Percentiles rank a stretch among this genome's conserved stretches.
Evolutionary conservation across 2,797 vertebrate genomes (phyloP).

Genomic region (Macrochelys suwanniensis): DNA sequence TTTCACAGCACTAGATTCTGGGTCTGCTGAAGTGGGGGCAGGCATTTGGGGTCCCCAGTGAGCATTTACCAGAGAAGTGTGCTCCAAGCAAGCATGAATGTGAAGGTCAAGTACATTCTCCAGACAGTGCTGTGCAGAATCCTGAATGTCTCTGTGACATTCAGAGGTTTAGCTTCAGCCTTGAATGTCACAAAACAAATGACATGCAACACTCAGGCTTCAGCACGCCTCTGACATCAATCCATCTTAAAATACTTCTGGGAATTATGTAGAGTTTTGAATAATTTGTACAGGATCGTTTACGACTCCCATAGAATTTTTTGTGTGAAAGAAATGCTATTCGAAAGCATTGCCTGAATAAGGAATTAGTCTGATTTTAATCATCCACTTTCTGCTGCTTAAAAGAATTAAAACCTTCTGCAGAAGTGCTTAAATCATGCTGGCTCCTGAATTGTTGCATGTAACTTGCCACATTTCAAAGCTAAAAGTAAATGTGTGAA

Average conservation of each 20-base stretch:
- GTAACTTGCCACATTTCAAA: conserved; percentile 18
- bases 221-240: conserved; percentile 32
- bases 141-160: conserved; percentile 65
- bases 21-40: conserved; percentile 38
- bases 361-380: conserved; percentile 64
- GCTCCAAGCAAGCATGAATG: conserved; percentile 55
- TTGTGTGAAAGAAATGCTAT: conserved; percentile 57
- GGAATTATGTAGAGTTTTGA: conserved; percentile 39
- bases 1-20: conserved; percentile 4
- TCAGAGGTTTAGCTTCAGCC: conserved; percentile 43
- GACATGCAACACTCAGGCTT: conserved; percentile 34
- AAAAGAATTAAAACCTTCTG: conserved; percentile 16
- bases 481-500: conserved; percentile 37
- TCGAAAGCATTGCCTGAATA: conserved; percentile 46
- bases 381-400: neutral
- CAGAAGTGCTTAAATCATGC: conserved; percentile 23
- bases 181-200: conserved; percentile 52
- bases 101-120: conserved; percentile 70
- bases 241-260: conserved; percentile 49
- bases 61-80: conserved; percentile 47
- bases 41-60: conserved; percentile 32
- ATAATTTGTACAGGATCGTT: conserved; percentile 46
- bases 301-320: conserved; percentile 30
- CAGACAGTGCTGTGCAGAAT: conserved; percentile 27
- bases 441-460: conserved; percentile 34